Conservation (phyloP, 2,797 vertebrate genomes). For the Acanthurus leucopareius region DNA sequence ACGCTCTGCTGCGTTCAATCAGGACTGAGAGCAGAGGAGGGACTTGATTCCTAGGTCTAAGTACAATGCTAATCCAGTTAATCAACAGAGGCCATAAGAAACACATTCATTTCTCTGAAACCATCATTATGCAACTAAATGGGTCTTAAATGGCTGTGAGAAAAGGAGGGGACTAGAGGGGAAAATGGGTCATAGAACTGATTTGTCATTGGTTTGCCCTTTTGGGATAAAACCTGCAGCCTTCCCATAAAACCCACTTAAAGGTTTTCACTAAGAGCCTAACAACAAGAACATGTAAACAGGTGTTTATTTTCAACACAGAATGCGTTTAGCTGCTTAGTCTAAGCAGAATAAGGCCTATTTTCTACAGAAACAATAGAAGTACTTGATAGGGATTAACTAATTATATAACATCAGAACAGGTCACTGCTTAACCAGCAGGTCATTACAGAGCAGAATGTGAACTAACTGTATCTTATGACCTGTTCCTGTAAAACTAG, state of each 20-base stretch:
- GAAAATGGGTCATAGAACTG: conserved; percentile 56
- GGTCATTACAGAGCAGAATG: conserved; percentile 25
- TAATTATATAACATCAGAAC: conserved; percentile 64
- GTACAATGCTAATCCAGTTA: conserved; percentile 62
- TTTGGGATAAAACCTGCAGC: conserved; percentile 45
- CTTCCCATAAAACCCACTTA: conserved; percentile 44
- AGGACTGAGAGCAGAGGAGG: conserved; percentile 34
- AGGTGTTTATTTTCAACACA: conserved; percentile 61
- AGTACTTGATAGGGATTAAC: conserved; percentile 66
- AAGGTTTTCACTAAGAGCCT: conserved; percentile 37
- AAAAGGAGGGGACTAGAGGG: conserved; percentile 11
- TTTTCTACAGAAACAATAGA: conserved; percentile 68
- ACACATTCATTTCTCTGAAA: conserved; percentile 47
- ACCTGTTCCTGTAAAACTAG: conserved; percentile 31
- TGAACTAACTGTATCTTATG: conserved; percentile 42
- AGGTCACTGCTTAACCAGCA: conserved; percentile 50
- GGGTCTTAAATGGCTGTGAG: conserved; percentile 27
- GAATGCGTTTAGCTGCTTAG: conserved; percentile 60
- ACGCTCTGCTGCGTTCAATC: conserved; percentile 21
- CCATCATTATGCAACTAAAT: conserved; percentile 65
- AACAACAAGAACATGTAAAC: conserved; percentile 48
- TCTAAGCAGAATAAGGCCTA: conserved; percentile 51
- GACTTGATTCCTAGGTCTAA: conserved; percentile 45
- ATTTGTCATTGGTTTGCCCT: conserved; percentile 53
- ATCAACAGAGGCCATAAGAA: conserved; percentile 36